Conservation (phyloP, 1,140 invertebrate genomes). For the Portunus trituberculatus region DNA sequence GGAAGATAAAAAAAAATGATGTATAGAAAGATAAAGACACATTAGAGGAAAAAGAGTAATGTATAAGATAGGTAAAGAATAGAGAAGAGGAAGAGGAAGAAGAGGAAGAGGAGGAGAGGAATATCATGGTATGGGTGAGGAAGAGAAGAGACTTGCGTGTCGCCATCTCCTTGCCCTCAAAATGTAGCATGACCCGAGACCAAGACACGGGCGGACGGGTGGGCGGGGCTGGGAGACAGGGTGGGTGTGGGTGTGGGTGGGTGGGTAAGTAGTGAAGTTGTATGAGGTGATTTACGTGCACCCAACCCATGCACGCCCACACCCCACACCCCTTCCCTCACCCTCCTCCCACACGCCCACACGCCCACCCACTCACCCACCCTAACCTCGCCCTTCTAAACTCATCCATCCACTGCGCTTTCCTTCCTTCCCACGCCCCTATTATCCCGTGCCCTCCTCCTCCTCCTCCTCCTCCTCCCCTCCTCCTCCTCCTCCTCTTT, state of each 20-base stretch:
- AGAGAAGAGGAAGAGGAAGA: too few species aligned
- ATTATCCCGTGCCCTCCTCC: neutral
- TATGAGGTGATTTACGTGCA: neutral
- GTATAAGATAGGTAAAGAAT: too few species aligned
- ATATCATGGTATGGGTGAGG: too few species aligned
- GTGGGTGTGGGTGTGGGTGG: neutral
- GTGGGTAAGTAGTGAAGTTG: neutral
- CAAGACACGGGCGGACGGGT: too few species aligned
- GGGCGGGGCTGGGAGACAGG: too few species aligned
- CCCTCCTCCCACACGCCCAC: neutral
- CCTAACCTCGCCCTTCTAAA: neutral
- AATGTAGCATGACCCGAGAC: too few species aligned
- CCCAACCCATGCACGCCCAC: neutral
- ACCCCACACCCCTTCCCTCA: neutral
- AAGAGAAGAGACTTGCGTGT: too few species aligned
- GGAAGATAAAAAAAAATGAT: too few species aligned
- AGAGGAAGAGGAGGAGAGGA: too few species aligned
- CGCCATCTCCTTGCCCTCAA: too few species aligned
- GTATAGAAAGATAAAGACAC: too few species aligned
- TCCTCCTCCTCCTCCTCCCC: slow-evolving; percentile 16
- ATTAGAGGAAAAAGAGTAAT: too few species aligned
- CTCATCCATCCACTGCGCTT: neutral
- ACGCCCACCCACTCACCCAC: neutral
- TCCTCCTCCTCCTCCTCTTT: slow-evolving; percentile 7
- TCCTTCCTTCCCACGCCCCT: neutral